Percentiles rank a stretch among this genome's conserved stretches.
phyloP scores from a whole-genome alignment of 2,113 vertebrate species.

The Acanthochromis polyacanthus region DNA sequence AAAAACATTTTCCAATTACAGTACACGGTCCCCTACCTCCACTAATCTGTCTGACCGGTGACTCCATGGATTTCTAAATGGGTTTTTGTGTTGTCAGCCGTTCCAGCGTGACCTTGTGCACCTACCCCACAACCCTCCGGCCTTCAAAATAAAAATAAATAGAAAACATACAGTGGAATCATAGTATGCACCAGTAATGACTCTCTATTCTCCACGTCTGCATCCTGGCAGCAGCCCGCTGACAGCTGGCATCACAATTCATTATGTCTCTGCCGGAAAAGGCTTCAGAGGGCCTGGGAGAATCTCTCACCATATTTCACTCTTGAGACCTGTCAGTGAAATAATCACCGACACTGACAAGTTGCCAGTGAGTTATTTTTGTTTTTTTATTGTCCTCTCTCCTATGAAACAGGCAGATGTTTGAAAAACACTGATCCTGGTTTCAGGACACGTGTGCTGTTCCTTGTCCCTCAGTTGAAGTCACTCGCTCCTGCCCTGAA shows the following conservation, averaged over 20 bases:
- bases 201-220: constrained; percentile 55
- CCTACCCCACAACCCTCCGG: constrained; percentile 26
- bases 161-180: constrained; percentile 40
- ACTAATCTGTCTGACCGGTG: constrained; percentile 60
- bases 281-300: constrained; percentile 49
- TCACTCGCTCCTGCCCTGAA: constrained; percentile 30
- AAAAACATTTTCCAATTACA: constrained; percentile 69
- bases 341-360: constrained; percentile 59
- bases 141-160: constrained; percentile 14
- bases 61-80: constrained; percentile 58
- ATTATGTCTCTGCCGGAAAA: constrained; percentile 65
- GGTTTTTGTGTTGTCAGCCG: constrained; percentile 57
- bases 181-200: constrained; percentile 51
- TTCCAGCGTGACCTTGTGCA: constrained; percentile 46
- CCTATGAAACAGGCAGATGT: constrained; percentile 30
- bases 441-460: constrained; percentile 43
- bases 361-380: constrained; percentile 22
- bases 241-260: constrained; percentile 76
- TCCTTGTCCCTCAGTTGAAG: constrained; percentile 8
- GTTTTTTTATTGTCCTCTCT: neutral
- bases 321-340: constrained; percentile 59
- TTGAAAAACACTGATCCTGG: constrained; percentile 39
- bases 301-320: constrained; percentile 58
- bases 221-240: constrained; percentile 49
- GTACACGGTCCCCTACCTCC: constrained; percentile 40